Base-by-base conservation (phyloP, 2,888 invertebrate species). In the Cantharis lateralis region DNA sequence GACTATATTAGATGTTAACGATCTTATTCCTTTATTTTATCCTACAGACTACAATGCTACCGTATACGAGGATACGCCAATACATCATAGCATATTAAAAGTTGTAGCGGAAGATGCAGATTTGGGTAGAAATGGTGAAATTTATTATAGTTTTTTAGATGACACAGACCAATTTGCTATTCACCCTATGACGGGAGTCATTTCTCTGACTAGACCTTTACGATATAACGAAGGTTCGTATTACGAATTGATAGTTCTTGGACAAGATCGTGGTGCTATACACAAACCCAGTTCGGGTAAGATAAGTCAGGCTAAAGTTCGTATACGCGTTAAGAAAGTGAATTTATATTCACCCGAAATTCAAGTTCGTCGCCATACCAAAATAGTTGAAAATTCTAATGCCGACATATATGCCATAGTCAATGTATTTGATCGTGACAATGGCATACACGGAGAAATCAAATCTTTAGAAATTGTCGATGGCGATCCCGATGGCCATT, bases 91-190 rank as follows among this genome's bases (percentile, higher is more conserved):
- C 87, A 92, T 98, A 76, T 89, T 94, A 61, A 92, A 91, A 84
- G 95, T 96, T 71, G 90, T 93, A 48, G 99, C 98, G 0, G 97
- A 97, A 85, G 99, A 99, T 89, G 98, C 99, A 3, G 99, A 99
- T 88, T 90, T 96, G 48, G 99, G 98, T 2, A 91, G 96, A 83
- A 99, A 99, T 88, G 98, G 98, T 0, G 97, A 98, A 89, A 96
- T 99, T 83, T 98, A 98, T 89, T 99, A 98, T 89, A 97, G 96
- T 87, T 93, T 99, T 84, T 90, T 92, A 70, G 93, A 95, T 82
- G 91, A 92, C 76, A 95, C 94, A 66, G 94, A 95, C 85, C 93
- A 93, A 83, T 99, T 98, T 87, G 95, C 96, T 48, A 93, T 99
- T 75, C 97, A 99, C 88, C 97, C 98, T 1, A 95, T 96, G 73